phyloP scores from a whole-genome alignment of 1,140 invertebrate species.

The Argopecten irradians region DNA sequence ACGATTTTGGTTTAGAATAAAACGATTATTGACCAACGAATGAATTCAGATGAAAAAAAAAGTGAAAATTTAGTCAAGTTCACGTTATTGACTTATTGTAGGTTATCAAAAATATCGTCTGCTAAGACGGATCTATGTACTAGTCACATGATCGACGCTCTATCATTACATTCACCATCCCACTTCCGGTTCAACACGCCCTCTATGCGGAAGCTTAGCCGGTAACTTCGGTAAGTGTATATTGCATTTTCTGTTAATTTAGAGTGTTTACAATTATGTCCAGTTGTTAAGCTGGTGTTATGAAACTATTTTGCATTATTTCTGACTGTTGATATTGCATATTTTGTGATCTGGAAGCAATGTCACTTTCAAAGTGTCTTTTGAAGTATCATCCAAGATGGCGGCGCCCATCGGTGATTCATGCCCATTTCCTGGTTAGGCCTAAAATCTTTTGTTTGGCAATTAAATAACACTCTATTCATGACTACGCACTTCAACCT shows the following conservation, averaged over 20 bases:
- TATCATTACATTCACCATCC: not conserved
- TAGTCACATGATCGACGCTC: not conserved
- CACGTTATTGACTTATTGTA: no score
- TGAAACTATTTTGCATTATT: not conserved
- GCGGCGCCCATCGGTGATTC: not conserved
- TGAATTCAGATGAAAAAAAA: no score
- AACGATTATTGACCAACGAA: no score
- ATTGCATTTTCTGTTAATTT: not conserved
- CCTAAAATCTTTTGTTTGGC: not conserved
- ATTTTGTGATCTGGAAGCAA: not conserved
- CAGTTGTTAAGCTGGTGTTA: not conserved
- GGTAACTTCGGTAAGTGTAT: not conserved
- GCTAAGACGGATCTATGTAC: not conserved
- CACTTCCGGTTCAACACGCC: slow-evolving; percentile 40
- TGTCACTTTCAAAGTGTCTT: not conserved
- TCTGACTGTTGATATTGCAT: not conserved
- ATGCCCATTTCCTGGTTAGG: slow-evolving; percentile 14
- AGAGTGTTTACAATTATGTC: not conserved
- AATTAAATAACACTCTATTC: not conserved
- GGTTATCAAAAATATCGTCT: not conserved
- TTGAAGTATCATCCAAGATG: slow-evolving; percentile 15
- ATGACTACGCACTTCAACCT: not conserved
- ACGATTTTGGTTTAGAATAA: no score
- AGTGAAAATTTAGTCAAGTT: no score
- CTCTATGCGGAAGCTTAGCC: slow-evolving; percentile 42